A percentile compares a stretch with the other conserved stretches of the same genome.
Conservation (phyloP, 2,888 invertebrate species). For the Trichogramma evanescens region DNA sequence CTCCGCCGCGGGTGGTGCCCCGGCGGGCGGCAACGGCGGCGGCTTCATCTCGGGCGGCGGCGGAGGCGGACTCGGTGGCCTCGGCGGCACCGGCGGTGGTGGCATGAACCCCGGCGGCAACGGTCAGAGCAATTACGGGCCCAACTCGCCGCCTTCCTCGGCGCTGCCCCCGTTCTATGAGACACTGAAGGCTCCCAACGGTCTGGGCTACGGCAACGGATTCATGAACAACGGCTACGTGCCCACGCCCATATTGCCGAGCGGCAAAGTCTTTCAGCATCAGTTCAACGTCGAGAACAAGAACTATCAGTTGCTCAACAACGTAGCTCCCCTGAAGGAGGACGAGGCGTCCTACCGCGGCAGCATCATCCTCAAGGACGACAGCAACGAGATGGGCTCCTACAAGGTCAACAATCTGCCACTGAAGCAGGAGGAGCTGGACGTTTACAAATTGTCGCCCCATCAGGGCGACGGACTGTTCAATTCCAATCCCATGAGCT, state of each 20-base stretch:
- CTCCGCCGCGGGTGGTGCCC: constrained; percentile 61
- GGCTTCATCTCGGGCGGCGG: constrained; percentile 54
- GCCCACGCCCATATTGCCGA: too few relatives aligned
- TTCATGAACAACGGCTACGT: too few relatives aligned
- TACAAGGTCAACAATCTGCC: constrained; percentile 53
- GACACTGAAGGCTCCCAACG: constrained; percentile 44
- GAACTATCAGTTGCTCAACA: too few relatives aligned
- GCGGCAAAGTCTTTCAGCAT: too few relatives aligned
- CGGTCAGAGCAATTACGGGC: constrained; percentile 75
- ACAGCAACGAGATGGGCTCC: constrained; percentile 66
- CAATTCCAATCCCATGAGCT: constrained; percentile 46
- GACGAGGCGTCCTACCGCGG: too few relatives aligned
- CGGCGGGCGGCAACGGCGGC: constrained; percentile 49
- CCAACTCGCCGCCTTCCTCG: constrained; percentile 80
- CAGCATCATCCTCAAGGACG: constrained; percentile 57
- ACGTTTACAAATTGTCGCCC: constrained; percentile 62
- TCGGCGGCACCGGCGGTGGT: constrained; percentile 62
- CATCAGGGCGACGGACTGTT: constrained; percentile 59
- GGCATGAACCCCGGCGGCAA: constrained; percentile 73
- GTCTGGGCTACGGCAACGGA: too few relatives aligned
- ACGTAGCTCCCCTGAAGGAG: too few relatives aligned
- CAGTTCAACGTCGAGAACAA: too few relatives aligned
- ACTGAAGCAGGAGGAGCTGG: constrained; percentile 72
- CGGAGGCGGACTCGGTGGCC: constrained; percentile 43
- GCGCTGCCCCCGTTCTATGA: constrained; percentile 86